Evolutionary conservation across 64 coral and sea anemone species (phyloP), one percentile per base, ranked within the genome.

Genomic region (Hydrozoanthus tunicans): DNA sequence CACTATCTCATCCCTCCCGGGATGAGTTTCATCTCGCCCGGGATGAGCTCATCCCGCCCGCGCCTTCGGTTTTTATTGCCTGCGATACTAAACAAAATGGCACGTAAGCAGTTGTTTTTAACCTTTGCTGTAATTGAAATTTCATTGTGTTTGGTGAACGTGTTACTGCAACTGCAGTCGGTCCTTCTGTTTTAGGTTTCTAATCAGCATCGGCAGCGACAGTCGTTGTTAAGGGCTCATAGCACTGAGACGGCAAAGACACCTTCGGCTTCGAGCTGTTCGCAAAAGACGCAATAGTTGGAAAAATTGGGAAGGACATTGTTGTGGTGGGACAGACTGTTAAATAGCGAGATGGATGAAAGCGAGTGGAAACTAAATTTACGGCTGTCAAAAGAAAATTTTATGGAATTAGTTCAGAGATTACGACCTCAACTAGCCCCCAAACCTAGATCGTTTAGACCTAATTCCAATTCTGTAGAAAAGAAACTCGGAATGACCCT

Each of bases 401-500:
- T 80, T 80, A 79, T 91, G 89, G 76, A 91, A 70, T 79, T 80
- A 79, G 77, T 91, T 53, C 26, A 91, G 17, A 79, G 57, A 77
- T 62, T 90, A 62, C 54, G 73, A 77, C 88, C 20, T 73, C 51
- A 78, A n/a, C 55, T 90, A 79, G 25, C 77, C 61, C 62, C 59
- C 75, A 81, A 80, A 79, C 60, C 77, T 79, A 79, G 89, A 56
- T 79, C 77, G 32, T 91, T 91, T 80, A 77, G 89, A 58, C 60
- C 75, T 15, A 77, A 91, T 91, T 62, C 58, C 77, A 79, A 79
- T 66, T 11, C 70, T 80, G 77, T 59, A 56, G 89, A 91, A 79
- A 91, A 91, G 32, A 77, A 90, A 77, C 59, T 77, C 79, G 60
- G 3, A 13, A 79, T 58, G 53, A 78, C 53, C 76, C 76, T 78